Conservation (phyloP, 1,140 invertebrate species). For the Trialeurodes vaporariorum region DNA sequence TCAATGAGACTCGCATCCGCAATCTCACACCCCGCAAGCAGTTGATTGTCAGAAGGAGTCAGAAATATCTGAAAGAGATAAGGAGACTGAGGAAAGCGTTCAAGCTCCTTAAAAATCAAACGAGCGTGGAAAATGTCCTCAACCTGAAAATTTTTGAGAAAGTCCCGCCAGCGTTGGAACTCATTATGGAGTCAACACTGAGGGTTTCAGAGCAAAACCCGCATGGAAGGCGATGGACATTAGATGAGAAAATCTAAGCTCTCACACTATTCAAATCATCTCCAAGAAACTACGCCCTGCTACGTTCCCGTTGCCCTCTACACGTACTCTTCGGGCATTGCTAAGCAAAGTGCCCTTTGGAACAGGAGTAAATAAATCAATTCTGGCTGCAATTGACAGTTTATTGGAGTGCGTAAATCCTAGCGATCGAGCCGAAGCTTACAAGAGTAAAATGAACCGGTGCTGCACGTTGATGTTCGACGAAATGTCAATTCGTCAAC, state of each 20-base stretch:
- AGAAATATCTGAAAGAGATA: not conserved
- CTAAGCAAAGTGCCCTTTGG: not conserved
- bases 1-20: not conserved
- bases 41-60: not conserved
- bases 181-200: not conserved
- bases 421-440: not conserved
- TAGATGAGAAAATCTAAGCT: slow-evolving; percentile 4
- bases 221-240: slow-evolving; percentile 1
- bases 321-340: not conserved
- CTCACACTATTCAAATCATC: not conserved
- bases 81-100: not conserved
- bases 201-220: not conserved
- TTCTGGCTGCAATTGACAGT: not conserved
- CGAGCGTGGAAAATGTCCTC: not conserved
- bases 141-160: not conserved
- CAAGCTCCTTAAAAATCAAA: too few species aligned
- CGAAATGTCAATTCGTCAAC: not conserved
- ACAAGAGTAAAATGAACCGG: too few species aligned
- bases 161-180: not conserved
- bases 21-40: not conserved
- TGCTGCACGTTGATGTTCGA: not conserved
- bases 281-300: not conserved
- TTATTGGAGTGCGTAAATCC: not conserved
- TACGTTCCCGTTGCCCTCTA: slow-evolving; percentile 6
- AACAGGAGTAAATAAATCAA: not conserved